Base-by-base conservation (phyloP, 2,113 vertebrate genomes). In the Xenopus laevis region DNA sequence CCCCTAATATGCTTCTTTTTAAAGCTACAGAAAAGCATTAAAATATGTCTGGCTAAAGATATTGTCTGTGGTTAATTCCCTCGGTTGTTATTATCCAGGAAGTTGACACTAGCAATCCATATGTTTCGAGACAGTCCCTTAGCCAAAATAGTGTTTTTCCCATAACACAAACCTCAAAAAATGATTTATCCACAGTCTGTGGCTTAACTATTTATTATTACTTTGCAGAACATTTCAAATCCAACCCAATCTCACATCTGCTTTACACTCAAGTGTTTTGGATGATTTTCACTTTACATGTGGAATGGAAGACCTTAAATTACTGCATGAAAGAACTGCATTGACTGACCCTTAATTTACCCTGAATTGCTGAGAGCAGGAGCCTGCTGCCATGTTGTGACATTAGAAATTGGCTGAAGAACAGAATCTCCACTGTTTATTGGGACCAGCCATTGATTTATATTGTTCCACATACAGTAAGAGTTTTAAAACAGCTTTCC, bases 271-370 rank as follows among this genome's bases (percentile, higher is more conserved):
- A 47, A 18, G 7, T 21, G 44, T 68, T 52, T 45, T 21, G 18
- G 46, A 40, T 75, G 13, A 16, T 53, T 17, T 63, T 50, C 58
- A 23, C 45, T 17, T 15, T 9, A n/a, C 63, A 4, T 20, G 13
- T 44, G 11, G 1, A 65, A n/a, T 18, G 57, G 47, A 74, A 50
- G 13, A 27, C 23, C 1, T 50, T 50, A 2, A 50, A 16, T 50
- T 50, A 13, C 47, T 12, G 12, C 15, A 16, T 13, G 11, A 27
- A 27, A 27, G 23, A 27, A 27, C 1, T 2, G 23, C 23, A 27
- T 27, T 27, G n/a, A n/a, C n/a, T 63, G 73, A 75, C 73, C 73
- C 13, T 20, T 12, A 21, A 16, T 68, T 75, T 27, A 62, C 58
- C 65, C 73, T n/a, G 2, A 68, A 10, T 18, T 53, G 58, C 65